A percentile compares a stretch with the other conserved stretches of the same genome.
Conservation (phyloP, 2,888 invertebrate genomes). For the Apotomis capreana region DNA sequence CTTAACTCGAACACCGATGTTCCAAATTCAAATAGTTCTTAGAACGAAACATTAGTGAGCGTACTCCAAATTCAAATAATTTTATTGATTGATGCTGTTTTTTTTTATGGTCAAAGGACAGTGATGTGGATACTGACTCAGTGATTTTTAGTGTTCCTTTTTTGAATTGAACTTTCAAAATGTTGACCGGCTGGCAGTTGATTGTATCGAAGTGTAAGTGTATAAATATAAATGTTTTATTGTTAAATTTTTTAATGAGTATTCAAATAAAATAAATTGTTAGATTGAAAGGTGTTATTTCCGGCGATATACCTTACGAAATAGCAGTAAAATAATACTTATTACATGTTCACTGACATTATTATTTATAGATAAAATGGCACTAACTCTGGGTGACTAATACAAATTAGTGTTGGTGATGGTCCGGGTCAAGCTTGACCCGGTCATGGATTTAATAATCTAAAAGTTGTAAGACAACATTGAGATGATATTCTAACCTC, state of each 20-base stretch:
- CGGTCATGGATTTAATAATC: neutral
- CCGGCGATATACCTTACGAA: too few species aligned
- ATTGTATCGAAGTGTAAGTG: slow-evolving; percentile 76
- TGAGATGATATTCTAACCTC: neutral
- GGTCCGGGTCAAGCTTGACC: neutral
- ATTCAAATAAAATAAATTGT: neutral
- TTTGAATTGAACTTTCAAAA: slow-evolving; percentile 50
- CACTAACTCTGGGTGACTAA: neutral
- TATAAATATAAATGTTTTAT: neutral
- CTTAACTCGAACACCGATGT: neutral
- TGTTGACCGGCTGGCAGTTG: slow-evolving; percentile 78
- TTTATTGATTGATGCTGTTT: neutral
- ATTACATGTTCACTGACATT: neutral
- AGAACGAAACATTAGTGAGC: neutral
- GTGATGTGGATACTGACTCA: slow-evolving; percentile 18
- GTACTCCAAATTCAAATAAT: slow-evolving; percentile 1
- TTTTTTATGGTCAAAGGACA: slow-evolving; percentile 26
- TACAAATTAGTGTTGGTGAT: neutral
- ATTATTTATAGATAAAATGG: neutral
- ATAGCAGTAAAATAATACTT: neutral
- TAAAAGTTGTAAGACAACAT: neutral
- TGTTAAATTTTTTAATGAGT: neutral
- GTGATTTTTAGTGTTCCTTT: slow-evolving; percentile 29
- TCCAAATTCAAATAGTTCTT: neutral
- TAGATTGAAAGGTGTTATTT: neutral